Evolutionary conservation across 1,140 invertebrate genomes (phyloP).

Genomic region (Parasteatoda tepidariorum): DNA sequence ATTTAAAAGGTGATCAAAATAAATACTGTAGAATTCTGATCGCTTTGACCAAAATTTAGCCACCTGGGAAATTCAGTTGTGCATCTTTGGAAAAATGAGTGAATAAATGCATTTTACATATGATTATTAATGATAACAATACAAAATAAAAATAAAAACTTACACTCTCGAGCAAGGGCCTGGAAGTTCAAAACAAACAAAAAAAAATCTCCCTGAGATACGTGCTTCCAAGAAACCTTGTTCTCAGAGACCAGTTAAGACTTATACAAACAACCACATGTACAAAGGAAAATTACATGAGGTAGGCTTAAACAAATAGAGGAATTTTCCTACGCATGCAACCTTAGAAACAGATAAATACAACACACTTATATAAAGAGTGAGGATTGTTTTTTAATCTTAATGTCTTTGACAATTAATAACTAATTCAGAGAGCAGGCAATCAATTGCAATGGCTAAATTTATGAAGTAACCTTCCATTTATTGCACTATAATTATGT

Average conservation of each 20-base stretch:
- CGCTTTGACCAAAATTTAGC: no score
- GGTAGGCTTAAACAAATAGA: not conserved
- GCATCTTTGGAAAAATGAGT: no score
- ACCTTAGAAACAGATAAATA: not conserved
- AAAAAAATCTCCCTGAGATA: slow-evolving; percentile 56
- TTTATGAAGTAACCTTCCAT: no score
- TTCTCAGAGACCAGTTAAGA: not conserved
- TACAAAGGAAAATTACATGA: slow-evolving; percentile 3
- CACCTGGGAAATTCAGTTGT: no score
- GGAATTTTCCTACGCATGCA: not conserved
- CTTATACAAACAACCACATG: not conserved
- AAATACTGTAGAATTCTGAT: no score
- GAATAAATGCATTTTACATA: no score
- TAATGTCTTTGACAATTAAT: not conserved
- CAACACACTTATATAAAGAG: not conserved
- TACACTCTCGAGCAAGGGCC: not conserved
- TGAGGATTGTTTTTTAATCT: not conserved
- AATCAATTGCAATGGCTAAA: no score
- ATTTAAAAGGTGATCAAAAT: no score
- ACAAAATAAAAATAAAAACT: no score
- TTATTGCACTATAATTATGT: no score
- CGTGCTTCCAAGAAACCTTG: slow-evolving; percentile 27
- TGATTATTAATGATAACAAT: no score
- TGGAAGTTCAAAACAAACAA: slow-evolving; percentile 42
- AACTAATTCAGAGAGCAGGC: no score